Evolutionary conservation across 2,888 invertebrate genomes (phyloP).

Genomic region (Xestoiulus laeticollis): DNA sequence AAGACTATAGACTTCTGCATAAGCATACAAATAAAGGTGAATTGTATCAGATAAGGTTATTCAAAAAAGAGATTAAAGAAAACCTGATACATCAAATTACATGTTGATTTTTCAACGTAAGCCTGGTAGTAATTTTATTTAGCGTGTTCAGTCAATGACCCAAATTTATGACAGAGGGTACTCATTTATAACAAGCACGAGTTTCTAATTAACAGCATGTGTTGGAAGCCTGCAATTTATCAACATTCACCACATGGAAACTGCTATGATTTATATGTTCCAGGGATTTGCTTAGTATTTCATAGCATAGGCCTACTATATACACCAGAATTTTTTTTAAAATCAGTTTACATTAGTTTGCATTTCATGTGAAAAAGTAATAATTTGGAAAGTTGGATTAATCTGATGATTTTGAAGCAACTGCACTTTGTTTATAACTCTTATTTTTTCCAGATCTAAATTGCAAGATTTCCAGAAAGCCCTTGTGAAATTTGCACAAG

Average conservation of each 20-base stretch:
- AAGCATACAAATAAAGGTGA: not conserved
- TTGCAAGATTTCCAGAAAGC: too few species aligned
- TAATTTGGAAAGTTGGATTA: too few species aligned
- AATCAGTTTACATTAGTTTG: too few species aligned
- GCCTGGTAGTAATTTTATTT: not conserved
- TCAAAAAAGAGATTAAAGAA: not conserved
- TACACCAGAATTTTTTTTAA: too few species aligned
- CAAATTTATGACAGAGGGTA: not conserved
- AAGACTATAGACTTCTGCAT: not conserved
- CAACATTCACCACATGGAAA: not conserved
- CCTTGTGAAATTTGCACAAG: too few species aligned
- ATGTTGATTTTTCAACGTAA: not conserved
- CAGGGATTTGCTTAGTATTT: too few species aligned
- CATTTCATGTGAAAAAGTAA: too few species aligned
- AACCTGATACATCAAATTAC: not conserved
- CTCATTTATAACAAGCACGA: not conserved
- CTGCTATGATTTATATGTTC: not conserved
- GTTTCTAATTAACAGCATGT: not conserved
- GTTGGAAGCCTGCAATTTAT: not conserved
- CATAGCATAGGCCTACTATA: too few species aligned
- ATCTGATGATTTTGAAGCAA: too few species aligned
- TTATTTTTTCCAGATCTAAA: too few species aligned
- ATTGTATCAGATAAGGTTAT: not conserved
- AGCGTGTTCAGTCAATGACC: not conserved
- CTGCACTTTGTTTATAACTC: too few species aligned